These are phyloP conservation scores for Brachirus orientalis DNA, from an alignment of 2,113 vertebrate species.

Conservation along the genomic window DNA sequence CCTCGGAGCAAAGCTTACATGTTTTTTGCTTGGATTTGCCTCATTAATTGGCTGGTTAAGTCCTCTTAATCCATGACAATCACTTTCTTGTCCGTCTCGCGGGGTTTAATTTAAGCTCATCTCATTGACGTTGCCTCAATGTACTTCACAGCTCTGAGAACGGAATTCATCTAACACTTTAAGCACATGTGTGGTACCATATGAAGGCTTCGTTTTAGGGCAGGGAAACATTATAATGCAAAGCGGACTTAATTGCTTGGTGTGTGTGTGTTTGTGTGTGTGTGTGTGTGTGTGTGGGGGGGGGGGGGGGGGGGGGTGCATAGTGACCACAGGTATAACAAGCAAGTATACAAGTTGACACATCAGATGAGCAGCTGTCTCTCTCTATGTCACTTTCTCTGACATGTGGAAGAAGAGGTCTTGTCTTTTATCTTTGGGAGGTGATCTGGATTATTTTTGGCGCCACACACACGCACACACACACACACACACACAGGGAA, in stretches of 20 bases:
- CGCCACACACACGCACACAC: conserved; percentile 23
- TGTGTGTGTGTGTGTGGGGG: not conserved
- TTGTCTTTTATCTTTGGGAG: conserved; percentile 69
- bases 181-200: conserved; percentile 25
- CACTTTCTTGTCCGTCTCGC: conserved; percentile 72
- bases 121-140: conserved; percentile 18
- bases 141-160: conserved; percentile 19
- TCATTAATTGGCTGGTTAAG: conserved; percentile 85
- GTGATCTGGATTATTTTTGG: conserved; percentile 47
- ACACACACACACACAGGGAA: conserved; percentile 14
- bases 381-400: conserved; percentile 81
- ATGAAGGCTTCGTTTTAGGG: conserved; percentile 30
- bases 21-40: conserved; percentile 80
- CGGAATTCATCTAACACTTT: conserved; percentile 10
- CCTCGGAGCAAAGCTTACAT: conserved; percentile 80
- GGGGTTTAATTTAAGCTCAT: conserved; percentile 44
- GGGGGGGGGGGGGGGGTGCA: conserved; percentile 15
- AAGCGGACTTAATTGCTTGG: conserved; percentile 29
- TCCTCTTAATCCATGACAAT: conserved; percentile 82
- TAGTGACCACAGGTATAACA: conserved; percentile 52
- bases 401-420: conserved; percentile 68
- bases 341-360: conserved; percentile 17
- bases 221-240: conserved; percentile 34
- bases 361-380: conserved; percentile 44
- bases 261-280: not conserved